Base-by-base conservation (phyloP, 2,113 vertebrate genomes). In the Bujurquina vittata region DNA sequence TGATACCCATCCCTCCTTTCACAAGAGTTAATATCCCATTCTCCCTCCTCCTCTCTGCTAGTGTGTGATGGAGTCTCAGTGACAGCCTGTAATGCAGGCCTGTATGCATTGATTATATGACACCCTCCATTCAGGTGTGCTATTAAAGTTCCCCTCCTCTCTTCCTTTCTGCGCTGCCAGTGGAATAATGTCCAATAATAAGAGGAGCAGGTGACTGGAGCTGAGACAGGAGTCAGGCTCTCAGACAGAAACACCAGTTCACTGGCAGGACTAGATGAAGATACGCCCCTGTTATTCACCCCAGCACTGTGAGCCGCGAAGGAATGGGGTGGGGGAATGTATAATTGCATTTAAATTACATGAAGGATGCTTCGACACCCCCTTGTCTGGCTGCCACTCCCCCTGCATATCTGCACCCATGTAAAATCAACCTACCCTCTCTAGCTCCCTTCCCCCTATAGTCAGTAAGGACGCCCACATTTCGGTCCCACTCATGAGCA, bases 321-420 rank as follows among this genome's bases (percentile, higher is more conserved):
- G 78, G 29, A 89, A 59, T 62, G 17, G 72, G 80, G 78, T 69
- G 86, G 56, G 84, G 77, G 75, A 75, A 85, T 77, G 78, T 83
- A 88, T 92, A 91, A 92, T 93, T 92, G 84, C 95, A 96, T 95
- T 95, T 93, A 94, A 93, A 95, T 93, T 87, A 93, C 87, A 92
- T 87, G 85, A 93, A 92, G 86, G 85, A 85, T 83, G 88, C 90
- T 89, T 89, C 84, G 85, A 87, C 85, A 59, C 85, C 92, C 83
- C 75, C 84, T 85, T 85, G 80, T 86, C 87, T 73, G 1, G 94
- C 94, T 84, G 94, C 96, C 95, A 93, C 81, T 85, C 93, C 96
- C 95, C 52, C 93, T 93, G 85, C 90, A 96, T 93, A 95, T 95
- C 92, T 96, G 95, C 95, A 95, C 96, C 96, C 95, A 92, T 95